Base-by-base conservation (phyloP, 2,797 vertebrate species). In the Muraenolepis orangiensis region DNA sequence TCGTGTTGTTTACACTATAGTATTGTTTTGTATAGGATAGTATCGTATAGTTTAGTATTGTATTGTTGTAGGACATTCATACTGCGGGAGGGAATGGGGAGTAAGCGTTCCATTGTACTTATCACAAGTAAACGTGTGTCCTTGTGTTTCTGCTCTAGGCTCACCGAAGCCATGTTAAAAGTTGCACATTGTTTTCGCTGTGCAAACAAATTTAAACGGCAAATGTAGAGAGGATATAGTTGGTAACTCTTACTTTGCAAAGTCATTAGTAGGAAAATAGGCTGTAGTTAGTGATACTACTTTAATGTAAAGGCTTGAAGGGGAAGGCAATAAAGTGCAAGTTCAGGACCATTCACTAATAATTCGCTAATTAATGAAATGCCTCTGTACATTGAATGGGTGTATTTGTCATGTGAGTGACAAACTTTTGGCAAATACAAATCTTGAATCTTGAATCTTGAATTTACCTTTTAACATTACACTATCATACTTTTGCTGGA, bases 331-430 rank as follows among this genome's bases (percentile, higher is more conserved):
- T 79, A 34, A 78, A 57, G 66, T 38, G 77, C 7, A 7, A n/a
- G 51, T 46, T 29, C 31, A 34, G 34, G 38, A 61, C 42, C 73
- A 69, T 69, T 80, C 68, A 34, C 68, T 18, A n/a, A n/a, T n/a
- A n/a, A n/a, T n/a, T n/a, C n/a, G 11, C 11, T 75, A 76, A 46
- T 74, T 66, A 46, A 72, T 76, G 38, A 79, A 81, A 68, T 61
- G 46, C 72, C 76, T 74, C 10, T 28, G 61, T 74, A 77, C 84
- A 76, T 83, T 80, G 77, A 81, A 83, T 34, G 69, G 75, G 81
- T 81, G 81, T 86, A 79, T 84, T 32, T 51, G 18, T n/a, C 46
- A 51, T 51, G 46, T 20, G 16, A 51, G 46, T 51, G 46, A 5
- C 20, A 51, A n/a, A 51, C 46, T 20, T 51, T 51, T 20, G 18